Evolutionary conservation across 2,888 invertebrate species (phyloP).

Genomic region (Acleris cristana): DNA sequence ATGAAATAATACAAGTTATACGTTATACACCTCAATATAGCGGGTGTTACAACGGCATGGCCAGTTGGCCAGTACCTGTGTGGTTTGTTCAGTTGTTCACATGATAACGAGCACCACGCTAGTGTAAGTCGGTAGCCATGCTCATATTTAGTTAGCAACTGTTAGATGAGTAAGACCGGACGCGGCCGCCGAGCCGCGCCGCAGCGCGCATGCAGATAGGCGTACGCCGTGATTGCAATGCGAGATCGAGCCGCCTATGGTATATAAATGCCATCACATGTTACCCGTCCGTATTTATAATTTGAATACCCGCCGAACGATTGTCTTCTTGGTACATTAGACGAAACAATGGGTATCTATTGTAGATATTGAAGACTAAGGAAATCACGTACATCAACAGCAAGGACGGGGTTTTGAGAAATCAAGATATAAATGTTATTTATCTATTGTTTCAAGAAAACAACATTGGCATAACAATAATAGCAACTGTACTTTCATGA

Average conservation of each 20-base stretch:
- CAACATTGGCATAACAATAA: conserved; percentile 24
- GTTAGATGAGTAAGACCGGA: conserved; percentile 80
- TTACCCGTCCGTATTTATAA: conserved; percentile 67
- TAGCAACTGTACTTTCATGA: conserved; percentile 13
- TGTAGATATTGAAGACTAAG: conserved; percentile 53
- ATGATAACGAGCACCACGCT: conserved; percentile 28
- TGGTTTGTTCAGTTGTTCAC: conserved; percentile 10
- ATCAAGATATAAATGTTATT: conserved; percentile 42
- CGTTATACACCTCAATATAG: conserved; percentile 4
- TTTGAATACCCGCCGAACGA: conserved; percentile 70
- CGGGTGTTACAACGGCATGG: background rate
- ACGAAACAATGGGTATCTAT: conserved; percentile 73
- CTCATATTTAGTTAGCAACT: conserved; percentile 64
- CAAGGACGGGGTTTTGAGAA: conserved; percentile 60
- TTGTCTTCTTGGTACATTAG: conserved; percentile 70
- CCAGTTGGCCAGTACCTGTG: background rate
- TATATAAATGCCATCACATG: conserved; percentile 79
- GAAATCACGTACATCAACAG: conserved; percentile 69
- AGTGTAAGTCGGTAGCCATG: conserved; percentile 41
- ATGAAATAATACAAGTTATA: conserved; percentile 3
- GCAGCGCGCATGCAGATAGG: conserved; percentile 73
- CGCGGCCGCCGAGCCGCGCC: conserved; percentile 56
- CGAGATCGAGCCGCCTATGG: conserved; percentile 74
- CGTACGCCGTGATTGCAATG: conserved; percentile 72
- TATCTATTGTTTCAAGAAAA: conserved; percentile 29